A percentile compares a stretch with the other conserved stretches of the same genome.
phyloP scores from a whole-genome alignment of 2,113 vertebrate species.

The Arenaria interpres region DNA sequence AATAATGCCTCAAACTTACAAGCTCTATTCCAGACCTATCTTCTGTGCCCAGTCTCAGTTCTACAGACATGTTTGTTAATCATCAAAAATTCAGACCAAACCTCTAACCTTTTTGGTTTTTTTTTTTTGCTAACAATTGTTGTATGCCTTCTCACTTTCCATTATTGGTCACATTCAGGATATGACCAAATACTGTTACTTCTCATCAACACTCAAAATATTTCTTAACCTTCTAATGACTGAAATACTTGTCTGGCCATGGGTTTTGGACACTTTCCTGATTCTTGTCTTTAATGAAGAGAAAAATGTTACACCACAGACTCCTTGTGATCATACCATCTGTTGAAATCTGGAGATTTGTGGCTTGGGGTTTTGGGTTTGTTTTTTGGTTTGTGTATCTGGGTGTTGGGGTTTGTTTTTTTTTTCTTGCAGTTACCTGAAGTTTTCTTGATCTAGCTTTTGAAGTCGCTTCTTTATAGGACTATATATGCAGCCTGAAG shows the following conservation, averaged over 20 bases:
- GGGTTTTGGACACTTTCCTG: not conserved
- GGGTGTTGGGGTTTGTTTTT: not conserved
- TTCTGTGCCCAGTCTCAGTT: not conserved
- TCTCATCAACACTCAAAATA: not conserved
- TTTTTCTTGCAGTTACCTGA: not conserved
- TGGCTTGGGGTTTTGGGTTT: not conserved
- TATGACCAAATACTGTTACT: not conserved
- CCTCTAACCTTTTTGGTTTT: not conserved
- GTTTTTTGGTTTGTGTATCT: not conserved
- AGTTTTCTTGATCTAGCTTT: not conserved
- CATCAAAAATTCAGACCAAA: not conserved
- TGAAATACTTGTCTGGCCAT: not conserved
- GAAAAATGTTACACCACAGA: not conserved
- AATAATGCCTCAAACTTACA: not conserved
- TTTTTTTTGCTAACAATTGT: not conserved
- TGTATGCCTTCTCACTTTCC: not conserved
- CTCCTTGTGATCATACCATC: not conserved
- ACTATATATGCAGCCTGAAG: not conserved
- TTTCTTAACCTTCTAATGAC: not conserved
- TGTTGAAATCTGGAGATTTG: rapidly evolving
- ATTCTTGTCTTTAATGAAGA: not conserved
- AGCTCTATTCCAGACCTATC: not conserved
- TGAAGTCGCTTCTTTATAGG: not conserved
- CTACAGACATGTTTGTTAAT: not conserved
- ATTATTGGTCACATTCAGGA: not conserved